These are phyloP conservation scores for Camponotus vicinus DNA, from an alignment of 1,140 invertebrate species.

Conservation along the genomic window DNA sequence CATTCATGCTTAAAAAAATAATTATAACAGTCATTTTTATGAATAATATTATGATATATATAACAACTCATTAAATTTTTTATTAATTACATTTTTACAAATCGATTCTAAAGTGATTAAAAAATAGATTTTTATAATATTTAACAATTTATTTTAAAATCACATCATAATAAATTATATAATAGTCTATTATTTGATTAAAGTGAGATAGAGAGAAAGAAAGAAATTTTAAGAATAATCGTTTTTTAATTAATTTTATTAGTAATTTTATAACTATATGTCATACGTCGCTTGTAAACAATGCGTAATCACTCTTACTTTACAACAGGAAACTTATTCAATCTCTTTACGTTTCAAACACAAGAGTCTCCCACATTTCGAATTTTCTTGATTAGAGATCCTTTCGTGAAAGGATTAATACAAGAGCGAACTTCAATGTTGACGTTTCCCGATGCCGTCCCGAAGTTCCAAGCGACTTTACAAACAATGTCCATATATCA, in stretches of 20 bases:
- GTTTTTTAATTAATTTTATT: conserved; percentile 3
- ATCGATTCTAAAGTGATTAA: neutral
- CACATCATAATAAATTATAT: no score
- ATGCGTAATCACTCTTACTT: neutral
- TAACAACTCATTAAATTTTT: no score
- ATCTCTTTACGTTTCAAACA: neutral
- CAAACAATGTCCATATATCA: conserved; percentile 46
- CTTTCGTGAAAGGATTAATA: conserved; percentile 29
- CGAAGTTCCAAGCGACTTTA: conserved; percentile 9
- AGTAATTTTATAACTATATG: neutral
- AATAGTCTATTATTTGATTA: neutral
- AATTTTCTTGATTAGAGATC: conserved; percentile 9
- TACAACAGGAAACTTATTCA: neutral
- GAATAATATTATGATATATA: neutral
- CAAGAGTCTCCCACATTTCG: neutral
- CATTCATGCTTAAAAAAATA: neutral
- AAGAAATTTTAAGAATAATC: neutral
- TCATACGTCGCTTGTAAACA: neutral
- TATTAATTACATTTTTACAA: neutral
- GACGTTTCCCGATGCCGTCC: conserved; percentile 9
- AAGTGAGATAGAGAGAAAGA: neutral
- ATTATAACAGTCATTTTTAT: neutral
- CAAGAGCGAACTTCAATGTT: conserved; percentile 11
- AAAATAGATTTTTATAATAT: neutral
- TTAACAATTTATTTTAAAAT: neutral